Conservation (phyloP, 2,797 vertebrate species). For the Fistularia commersonii region DNA sequence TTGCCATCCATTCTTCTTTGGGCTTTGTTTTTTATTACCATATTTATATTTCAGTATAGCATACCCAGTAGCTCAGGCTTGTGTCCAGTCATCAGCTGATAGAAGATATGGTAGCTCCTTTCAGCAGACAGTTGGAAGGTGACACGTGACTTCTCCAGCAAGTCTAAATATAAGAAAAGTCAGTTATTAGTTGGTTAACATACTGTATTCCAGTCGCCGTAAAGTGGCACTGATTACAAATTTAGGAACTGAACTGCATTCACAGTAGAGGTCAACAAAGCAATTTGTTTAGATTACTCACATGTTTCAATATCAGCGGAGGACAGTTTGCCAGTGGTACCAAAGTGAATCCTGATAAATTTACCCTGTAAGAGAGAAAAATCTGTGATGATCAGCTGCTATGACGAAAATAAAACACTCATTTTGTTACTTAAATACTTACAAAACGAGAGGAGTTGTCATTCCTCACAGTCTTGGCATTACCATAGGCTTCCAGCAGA, state of each 20-base stretch:
- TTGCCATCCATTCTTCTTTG: neutral
- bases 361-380: conserved; percentile 60
- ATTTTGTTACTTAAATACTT: conserved; percentile 14
- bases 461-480: conserved; percentile 85
- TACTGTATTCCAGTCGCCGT: neutral
- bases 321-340: conserved; percentile 77
- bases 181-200: neutral
- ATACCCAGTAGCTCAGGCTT: conserved; percentile 78
- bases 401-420: no score
- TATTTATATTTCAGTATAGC: neutral
- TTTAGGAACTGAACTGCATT: neutral
- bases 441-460: conserved; percentile 82
- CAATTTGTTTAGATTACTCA: conserved; percentile 50
- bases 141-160: conserved; percentile 87
- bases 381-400: no score
- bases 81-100: conserved; percentile 86
- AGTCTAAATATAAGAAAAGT: conserved; percentile 40
- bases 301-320: conserved; percentile 88
- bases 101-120: conserved; percentile 89
- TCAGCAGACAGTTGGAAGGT: conserved; percentile 86
- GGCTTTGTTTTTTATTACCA: neutral
- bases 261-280: no score
- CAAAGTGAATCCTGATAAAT: conserved; percentile 73
- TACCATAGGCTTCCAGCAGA: conserved; percentile 84
- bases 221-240: no score